Evolutionary conservation across 2,113 vertebrate genomes (phyloP).

Genomic region (Pygoscelis antarcticus): DNA sequence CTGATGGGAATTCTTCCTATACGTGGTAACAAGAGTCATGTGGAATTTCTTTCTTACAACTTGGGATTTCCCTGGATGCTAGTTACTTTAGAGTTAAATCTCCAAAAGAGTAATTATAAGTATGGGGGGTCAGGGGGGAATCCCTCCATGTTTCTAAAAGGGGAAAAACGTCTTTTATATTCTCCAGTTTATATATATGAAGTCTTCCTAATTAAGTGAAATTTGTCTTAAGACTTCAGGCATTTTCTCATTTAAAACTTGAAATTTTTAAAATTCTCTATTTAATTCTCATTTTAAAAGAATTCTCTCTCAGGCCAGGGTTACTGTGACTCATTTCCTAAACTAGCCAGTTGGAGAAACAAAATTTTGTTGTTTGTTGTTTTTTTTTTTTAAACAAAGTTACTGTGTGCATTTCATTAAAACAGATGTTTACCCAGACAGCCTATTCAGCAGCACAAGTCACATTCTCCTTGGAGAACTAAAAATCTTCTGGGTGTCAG

Average conservation of each 20-base stretch:
- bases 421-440: neutral
- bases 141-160: neutral
- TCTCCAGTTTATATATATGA: neutral
- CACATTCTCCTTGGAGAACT: neutral
- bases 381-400: neutral
- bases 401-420: neutral
- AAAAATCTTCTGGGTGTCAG: neutral
- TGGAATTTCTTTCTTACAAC: neutral
- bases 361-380: neutral
- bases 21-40: fast-evolving
- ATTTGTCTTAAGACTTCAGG: neutral
- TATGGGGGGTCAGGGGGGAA: no score
- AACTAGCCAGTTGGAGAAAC: neutral
- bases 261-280: neutral
- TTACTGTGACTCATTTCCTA: neutral
- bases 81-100: neutral
- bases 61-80: neutral
- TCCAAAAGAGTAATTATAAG: neutral
- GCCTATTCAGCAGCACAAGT: neutral
- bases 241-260: neutral
- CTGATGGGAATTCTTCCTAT: neutral
- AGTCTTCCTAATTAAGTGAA: neutral
- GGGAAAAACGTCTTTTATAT: neutral
- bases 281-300: neutral
- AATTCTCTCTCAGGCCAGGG: neutral